Percentiles rank a stretch among this genome's conserved stretches.
Evolutionary conservation across 2,797 vertebrate species (phyloP).

Genomic region (Catostomus latipinnis): DNA sequence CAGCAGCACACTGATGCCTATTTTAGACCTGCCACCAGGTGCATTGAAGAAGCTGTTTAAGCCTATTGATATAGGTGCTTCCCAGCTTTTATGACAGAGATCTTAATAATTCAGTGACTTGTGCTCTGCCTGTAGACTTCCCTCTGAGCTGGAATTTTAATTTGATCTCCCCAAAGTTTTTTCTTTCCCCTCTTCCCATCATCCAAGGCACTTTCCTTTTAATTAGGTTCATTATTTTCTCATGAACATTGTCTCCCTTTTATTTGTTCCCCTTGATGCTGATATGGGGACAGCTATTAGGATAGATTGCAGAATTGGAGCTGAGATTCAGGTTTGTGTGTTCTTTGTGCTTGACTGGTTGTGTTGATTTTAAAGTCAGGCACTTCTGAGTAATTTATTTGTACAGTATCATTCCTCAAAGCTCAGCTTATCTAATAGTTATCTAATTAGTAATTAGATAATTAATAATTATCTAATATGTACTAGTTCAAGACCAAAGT

Average conservation of each 20-base stretch:
- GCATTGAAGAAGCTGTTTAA: constrained; percentile 35
- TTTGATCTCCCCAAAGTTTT: constrained; percentile 52
- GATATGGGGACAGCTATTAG: constrained; percentile 12
- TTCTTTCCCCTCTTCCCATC: constrained; percentile 23
- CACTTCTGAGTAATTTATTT: no score
- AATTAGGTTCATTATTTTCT: constrained; percentile 54
- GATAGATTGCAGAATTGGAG: background rate
- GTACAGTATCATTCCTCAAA: background rate
- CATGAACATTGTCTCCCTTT: constrained; percentile 22
- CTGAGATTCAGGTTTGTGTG: background rate
- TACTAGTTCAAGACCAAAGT: background rate
- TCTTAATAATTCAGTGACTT: constrained; percentile 62
- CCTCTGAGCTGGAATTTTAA: constrained; percentile 56
- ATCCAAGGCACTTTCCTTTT: constrained; percentile 45
- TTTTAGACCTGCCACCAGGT: constrained; percentile 39
- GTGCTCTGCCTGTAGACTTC: constrained; percentile 52
- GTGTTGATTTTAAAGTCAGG: background rate
- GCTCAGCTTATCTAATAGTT: background rate
- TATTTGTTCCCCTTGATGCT: constrained; percentile 27
- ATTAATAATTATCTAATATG: no score
- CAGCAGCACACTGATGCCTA: constrained; percentile 30
- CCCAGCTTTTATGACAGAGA: constrained; percentile 55
- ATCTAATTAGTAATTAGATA: no score
- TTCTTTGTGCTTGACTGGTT: background rate
- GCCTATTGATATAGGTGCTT: constrained; percentile 54